phyloP scores from a whole-genome alignment of 1,140 invertebrate species.

The Bombus confusus region DNA sequence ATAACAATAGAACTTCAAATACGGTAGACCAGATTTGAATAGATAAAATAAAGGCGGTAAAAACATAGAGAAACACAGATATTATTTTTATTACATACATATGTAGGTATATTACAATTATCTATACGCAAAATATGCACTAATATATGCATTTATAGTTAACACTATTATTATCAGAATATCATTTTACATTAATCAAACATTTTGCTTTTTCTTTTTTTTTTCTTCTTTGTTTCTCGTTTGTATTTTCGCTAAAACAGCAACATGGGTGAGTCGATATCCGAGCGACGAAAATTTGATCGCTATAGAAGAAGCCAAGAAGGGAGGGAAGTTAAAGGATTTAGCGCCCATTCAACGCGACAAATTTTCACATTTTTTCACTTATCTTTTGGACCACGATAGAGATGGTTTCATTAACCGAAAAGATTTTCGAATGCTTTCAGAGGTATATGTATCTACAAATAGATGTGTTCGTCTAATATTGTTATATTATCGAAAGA shows the following conservation, averaged over 20 bases:
- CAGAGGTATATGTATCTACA: conserved; percentile 83
- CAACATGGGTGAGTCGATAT: conserved; percentile 87
- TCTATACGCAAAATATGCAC: too few species aligned
- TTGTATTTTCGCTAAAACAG: conserved; percentile 71
- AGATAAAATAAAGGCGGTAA: not conserved
- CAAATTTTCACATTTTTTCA: conserved; percentile 88
- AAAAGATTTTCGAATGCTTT: conserved; percentile 87
- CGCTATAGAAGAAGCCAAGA: conserved; percentile 35
- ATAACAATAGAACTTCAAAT: not conserved
- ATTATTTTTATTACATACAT: not conserved
- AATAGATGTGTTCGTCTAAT: too few species aligned
- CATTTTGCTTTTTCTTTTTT: not conserved
- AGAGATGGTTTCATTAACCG: conserved; percentile 87
- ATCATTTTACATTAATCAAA: not conserved
- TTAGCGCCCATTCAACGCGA: conserved; percentile 86
- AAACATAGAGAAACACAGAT: not conserved
- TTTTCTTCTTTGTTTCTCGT: not conserved
- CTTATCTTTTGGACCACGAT: conserved; percentile 87
- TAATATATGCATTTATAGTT: too few species aligned
- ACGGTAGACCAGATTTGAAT: not conserved
- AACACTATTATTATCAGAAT: not conserved
- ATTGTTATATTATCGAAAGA: not conserved
- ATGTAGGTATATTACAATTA: not conserved
- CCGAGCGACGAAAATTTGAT: conserved; percentile 80
- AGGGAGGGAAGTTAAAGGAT: conserved; percentile 70